phyloP scores from a whole-genome alignment of 2,113 vertebrate species.

The Tachycineta bicolor region DNA sequence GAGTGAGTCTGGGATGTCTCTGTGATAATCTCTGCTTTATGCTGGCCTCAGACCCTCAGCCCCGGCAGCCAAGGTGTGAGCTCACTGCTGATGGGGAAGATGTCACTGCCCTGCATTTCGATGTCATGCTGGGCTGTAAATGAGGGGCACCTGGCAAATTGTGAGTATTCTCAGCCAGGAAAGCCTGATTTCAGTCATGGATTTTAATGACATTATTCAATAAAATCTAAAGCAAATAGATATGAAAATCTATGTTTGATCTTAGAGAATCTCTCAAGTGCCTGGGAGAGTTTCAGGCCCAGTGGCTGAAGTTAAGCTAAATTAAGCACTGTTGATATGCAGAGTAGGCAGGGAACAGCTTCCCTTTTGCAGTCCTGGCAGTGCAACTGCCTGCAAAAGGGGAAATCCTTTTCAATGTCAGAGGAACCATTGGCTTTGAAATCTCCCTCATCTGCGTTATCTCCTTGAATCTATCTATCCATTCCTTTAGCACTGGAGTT shows the following conservation, averaged over 20 bases:
- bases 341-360: not conserved
- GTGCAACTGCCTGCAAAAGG: not conserved
- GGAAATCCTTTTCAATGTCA: not conserved
- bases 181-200: not conserved
- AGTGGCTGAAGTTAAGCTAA: not conserved
- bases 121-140: not conserved
- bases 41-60: not conserved
- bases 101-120: not conserved
- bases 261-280: not conserved
- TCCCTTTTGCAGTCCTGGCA: not conserved
- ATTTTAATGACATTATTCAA: not conserved
- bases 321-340: not conserved
- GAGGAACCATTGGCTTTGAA: not conserved
- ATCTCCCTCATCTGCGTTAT: not conserved
- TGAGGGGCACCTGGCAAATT: not conserved
- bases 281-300: not conserved
- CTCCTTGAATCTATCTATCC: not conserved
- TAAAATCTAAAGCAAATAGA: not conserved
- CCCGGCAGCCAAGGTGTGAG: not conserved
- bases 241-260: not conserved
- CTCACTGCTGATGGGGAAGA: not conserved
- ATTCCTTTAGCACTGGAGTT: not conserved
- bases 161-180: not conserved
- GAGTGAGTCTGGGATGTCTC: not conserved
- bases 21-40: fast-evolving